Conservation (phyloP, 2,113 vertebrate species). For the Cathartes aura region DNA sequence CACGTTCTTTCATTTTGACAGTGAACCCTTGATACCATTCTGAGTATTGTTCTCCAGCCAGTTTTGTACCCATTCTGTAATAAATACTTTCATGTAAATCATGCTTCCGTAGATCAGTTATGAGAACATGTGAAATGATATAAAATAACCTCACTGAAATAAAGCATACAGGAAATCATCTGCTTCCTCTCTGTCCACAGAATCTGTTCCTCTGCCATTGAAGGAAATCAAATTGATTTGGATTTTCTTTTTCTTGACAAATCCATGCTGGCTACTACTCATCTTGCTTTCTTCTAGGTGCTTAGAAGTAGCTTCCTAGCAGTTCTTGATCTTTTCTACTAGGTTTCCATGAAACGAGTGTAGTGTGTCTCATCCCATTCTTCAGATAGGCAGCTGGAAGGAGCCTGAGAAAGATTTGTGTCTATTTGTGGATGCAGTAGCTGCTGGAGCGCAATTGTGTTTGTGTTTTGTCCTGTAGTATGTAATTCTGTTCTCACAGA, state of each 20-base stretch:
- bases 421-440: not conserved
- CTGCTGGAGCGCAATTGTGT: not conserved
- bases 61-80: not conserved
- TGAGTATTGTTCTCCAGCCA: not conserved
- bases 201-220: not conserved
- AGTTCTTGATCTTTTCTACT: not conserved
- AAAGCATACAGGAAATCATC: not conserved
- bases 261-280: not conserved
- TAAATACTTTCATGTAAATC: not conserved
- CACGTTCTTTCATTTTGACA: not conserved
- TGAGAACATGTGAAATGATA: not conserved
- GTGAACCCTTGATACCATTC: not conserved
- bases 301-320: not conserved
- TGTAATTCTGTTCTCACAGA: not conserved
- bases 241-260: not conserved
- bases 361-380: not conserved
- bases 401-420: not conserved
- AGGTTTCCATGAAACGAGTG: not conserved
- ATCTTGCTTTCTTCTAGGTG: not conserved
- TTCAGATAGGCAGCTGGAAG: not conserved
- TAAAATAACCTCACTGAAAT: not conserved
- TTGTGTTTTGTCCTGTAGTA: not conserved
- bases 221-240: not conserved
- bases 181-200: not conserved
- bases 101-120: not conserved